These are phyloP conservation scores for Himalopsyche kuldschensis DNA, from an alignment of 2,888 invertebrate genomes.

Conservation along the genomic window DNA sequence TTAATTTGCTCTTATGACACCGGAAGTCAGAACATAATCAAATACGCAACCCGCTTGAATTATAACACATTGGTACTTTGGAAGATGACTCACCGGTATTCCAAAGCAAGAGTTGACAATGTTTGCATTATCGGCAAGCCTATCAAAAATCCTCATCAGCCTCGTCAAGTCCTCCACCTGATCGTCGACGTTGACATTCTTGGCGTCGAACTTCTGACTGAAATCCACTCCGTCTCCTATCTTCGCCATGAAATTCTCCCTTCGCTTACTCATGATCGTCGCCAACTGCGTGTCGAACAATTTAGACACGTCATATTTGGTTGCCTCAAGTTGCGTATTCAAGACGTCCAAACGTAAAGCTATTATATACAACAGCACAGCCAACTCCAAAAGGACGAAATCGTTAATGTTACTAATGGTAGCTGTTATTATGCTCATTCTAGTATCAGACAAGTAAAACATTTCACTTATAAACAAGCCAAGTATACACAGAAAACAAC, in stretches of 20 bases:
- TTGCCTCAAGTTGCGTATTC: conserved; percentile 31
- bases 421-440: not conserved
- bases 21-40: no score
- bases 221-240: not conserved
- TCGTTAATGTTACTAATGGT: conserved; percentile 27
- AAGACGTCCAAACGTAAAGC: conserved; percentile 26
- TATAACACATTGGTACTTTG: no score
- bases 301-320: conserved; percentile 30
- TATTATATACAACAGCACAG: conserved; percentile 21
- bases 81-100: conserved; percentile 30
- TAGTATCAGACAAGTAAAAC: not conserved
- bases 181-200: conserved; percentile 9
- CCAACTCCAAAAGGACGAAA: conserved; percentile 24
- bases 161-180: conserved; percentile 30
- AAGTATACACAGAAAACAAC: not conserved
- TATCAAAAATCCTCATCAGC: conserved; percentile 34
- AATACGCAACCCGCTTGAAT: no score
- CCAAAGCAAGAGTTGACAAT: conserved; percentile 38
- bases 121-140: conserved; percentile 36
- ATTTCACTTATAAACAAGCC: not conserved
- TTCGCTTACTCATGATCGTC: conserved; percentile 14
- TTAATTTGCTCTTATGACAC: no score
- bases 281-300: conserved; percentile 27
- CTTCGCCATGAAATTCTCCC: conserved; percentile 12
- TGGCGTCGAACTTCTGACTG: conserved; percentile 4